Base-by-base conservation (phyloP, 2,797 vertebrate species). In the Xiphophorus birchmanni region DNA sequence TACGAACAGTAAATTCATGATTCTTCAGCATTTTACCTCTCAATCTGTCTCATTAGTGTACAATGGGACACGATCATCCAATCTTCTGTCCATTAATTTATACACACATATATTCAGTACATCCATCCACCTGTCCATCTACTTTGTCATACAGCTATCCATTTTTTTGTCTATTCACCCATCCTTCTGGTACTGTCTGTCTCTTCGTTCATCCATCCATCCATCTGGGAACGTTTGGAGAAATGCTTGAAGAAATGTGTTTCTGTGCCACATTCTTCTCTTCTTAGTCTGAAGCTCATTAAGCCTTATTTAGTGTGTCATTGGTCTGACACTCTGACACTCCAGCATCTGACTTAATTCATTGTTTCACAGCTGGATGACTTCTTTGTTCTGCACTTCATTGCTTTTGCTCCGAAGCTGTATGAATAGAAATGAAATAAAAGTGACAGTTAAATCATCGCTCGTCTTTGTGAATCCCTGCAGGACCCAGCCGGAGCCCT, bases 401-500 rank as follows among this genome's bases (percentile, higher is more conserved):
- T 83, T 78, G 75, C 65, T 77, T 84, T 84, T 42, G 5, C 74
- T 84, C 76, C 72, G 48, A 81, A 85, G 63, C 84, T 67, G 5
- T 76, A 73, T 32, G 65, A 81, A 77, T 26, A 32, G 58, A 65
- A 79, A 76, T 21, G 13, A 71, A 60, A 50, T 44, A 78, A 73
- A 72, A n/a, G 10, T 44, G 67, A 45, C 40, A 44, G 50, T 42
- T 77, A 63, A 87, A 79, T 76, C 67, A 35, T 88, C n/a, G 12
- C 75, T 79, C 17, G 21, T 52, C 60, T 65, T 35, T 80, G 65
- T 85, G 58, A 83, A 76, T 86, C 76, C 76, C 79, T 72, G 47
- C 40, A 99, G 98, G 90, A 99, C 98, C 0, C 99, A 99, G 84
- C 99, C 99, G n/a, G 96, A 97, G 86, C 92, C 97, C 1, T 65